phyloP scores from a whole-genome alignment of 1,140 invertebrate genomes.

The Copidosoma floridanum region DNA sequence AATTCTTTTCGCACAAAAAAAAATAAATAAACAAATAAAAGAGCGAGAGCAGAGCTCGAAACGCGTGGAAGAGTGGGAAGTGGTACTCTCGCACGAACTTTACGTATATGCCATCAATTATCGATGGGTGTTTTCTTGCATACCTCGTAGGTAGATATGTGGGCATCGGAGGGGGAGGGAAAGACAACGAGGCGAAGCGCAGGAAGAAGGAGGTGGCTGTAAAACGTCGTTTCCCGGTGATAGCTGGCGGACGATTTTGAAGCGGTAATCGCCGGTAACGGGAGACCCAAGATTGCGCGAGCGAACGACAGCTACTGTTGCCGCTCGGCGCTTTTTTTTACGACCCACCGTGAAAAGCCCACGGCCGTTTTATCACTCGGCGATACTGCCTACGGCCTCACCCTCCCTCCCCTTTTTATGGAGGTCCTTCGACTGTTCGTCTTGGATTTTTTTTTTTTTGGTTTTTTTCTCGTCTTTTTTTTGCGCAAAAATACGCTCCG shows the following conservation, averaged over 20 bases:
- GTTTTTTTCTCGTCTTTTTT: neutral
- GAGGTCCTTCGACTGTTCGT: neutral
- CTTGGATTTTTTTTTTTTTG: neutral
- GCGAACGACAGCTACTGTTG: too few species aligned
- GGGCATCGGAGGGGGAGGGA: too few species aligned
- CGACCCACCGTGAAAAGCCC: conserved; percentile 5
- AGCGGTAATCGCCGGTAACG: conserved; percentile 20
- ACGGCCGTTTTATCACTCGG: conserved; percentile 15
- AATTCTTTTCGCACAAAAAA: too few species aligned
- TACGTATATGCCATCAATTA: too few species aligned
- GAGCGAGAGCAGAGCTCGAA: too few species aligned
- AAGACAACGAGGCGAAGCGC: neutral
- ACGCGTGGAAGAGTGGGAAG: too few species aligned
- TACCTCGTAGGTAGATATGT: too few species aligned
- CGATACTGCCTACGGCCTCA: neutral
- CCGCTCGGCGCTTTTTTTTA: too few species aligned
- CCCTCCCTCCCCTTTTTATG: neutral
- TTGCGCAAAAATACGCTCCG: too few species aligned
- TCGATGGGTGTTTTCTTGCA: neutral
- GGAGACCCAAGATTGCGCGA: too few species aligned
- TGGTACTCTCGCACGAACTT: too few species aligned
- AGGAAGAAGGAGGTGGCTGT: neutral
- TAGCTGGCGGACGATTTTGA: conserved; percentile 19
- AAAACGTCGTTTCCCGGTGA: conserved; percentile 23
- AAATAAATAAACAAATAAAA: too few species aligned